These are phyloP conservation scores for Crocallis elinguaria DNA, from an alignment of 2,888 invertebrate species.

Conservation along the genomic window DNA sequence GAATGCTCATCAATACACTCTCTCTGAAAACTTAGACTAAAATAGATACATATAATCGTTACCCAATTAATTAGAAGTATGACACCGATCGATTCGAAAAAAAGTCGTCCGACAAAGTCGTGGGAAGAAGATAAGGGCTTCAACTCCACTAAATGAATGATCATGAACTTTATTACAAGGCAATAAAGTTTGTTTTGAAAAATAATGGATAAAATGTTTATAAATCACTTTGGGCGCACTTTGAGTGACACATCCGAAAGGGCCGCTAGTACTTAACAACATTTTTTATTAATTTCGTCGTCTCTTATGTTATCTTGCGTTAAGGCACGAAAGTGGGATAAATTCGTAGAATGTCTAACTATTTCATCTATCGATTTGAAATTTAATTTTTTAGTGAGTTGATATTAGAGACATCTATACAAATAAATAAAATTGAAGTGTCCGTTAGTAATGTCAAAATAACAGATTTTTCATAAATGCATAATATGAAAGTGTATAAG, in stretches of 20 bases:
- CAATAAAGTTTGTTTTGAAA: not conserved
- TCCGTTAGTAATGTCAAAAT: too few species aligned
- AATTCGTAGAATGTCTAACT: too few species aligned
- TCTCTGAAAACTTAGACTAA: not conserved
- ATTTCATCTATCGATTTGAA: too few species aligned
- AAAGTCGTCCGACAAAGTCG: constrained; percentile 30
- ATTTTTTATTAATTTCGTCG: constrained; percentile 11
- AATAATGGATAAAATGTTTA: not conserved
- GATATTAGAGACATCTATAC: too few species aligned
- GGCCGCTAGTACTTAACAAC: constrained; percentile 33
- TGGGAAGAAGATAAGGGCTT: constrained; percentile 32
- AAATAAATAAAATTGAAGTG: too few species aligned
- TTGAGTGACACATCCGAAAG: constrained; percentile 37
- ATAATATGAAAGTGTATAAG: too few species aligned
- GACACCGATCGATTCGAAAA: constrained; percentile 22
- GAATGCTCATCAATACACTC: too few species aligned
- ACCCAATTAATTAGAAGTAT: constrained; percentile 26
- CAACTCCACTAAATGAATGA: not conserved
- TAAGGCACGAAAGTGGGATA: not conserved
- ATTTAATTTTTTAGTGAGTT: too few species aligned
- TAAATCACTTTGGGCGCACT: constrained; percentile 42
- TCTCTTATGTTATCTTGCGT: constrained; percentile 3
- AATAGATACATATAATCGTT: constrained; percentile 1
- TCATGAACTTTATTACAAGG: not conserved
- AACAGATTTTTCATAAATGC: too few species aligned